phyloP scores from a whole-genome alignment of 1,140 invertebrate genomes.

The Brachionus manjavacas region DNA sequence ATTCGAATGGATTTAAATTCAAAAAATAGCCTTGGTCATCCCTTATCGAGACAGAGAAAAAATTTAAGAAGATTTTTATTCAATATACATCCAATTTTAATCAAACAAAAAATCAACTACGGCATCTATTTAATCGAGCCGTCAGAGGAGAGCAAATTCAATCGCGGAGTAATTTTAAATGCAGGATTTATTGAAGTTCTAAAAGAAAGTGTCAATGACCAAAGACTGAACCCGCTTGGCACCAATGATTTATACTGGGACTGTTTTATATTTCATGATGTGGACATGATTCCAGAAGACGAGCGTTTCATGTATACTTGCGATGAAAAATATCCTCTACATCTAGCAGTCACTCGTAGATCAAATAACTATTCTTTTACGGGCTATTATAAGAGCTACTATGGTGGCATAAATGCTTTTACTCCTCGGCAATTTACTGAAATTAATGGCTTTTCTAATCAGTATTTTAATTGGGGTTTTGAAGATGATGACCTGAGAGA shows the following conservation, averaged over 20 bases:
- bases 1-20: background rate
- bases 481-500: conserved; percentile 45
- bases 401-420: conserved; percentile 38
- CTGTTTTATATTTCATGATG: conserved; percentile 87
- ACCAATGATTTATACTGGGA: conserved; percentile 62
- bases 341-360: background rate
- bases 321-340: conserved; percentile 61
- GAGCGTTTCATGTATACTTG: conserved; percentile 83
- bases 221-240: conserved; percentile 57
- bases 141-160: conserved; percentile 69
- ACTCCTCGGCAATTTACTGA: background rate
- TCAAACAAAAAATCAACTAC: conserved; percentile 51
- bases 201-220: conserved; percentile 48
- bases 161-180: conserved; percentile 87
- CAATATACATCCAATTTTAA: conserved; percentile 45
- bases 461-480: conserved; percentile 46
- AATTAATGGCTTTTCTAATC: conserved; percentile 42
- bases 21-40: background rate
- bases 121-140: conserved; percentile 52
- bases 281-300: conserved; percentile 86
- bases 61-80: background rate
- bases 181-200: conserved; percentile 79
- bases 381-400: background rate
- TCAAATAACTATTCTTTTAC: background rate
- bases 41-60: background rate